phyloP scores from a whole-genome alignment of 2,797 vertebrate species.

The Furcifer pardalis region DNA sequence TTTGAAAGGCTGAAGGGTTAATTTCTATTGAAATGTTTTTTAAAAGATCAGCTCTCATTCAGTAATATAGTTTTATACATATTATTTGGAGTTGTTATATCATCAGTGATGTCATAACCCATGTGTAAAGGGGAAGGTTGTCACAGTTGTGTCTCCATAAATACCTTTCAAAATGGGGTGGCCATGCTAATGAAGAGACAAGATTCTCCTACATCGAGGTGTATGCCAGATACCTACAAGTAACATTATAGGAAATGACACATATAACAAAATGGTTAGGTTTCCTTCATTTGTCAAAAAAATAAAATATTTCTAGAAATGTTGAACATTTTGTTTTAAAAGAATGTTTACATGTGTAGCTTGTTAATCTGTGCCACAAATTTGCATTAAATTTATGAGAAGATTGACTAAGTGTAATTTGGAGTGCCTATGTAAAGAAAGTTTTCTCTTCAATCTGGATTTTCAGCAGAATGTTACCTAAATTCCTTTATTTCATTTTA shows the following conservation, averaged over 20 bases:
- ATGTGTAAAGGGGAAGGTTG: neutral
- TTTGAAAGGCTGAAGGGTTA: neutral
- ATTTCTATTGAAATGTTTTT: neutral
- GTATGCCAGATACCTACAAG: neutral
- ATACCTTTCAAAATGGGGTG: neutral
- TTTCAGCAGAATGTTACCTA: slow-evolving; percentile 18
- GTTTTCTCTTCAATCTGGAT: neutral
- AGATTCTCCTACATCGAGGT: neutral
- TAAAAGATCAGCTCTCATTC: neutral
- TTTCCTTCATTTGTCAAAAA: neutral
- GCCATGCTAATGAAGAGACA: neutral
- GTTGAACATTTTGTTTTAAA: neutral
- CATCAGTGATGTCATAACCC: too few species aligned
- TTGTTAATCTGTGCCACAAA: neutral
- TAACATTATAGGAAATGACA: too few species aligned
- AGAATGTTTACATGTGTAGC: too few species aligned
- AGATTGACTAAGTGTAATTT: neutral
- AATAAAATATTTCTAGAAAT: neutral
- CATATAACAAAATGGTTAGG: neutral
- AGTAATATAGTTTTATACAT: neutral
- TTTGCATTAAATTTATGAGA: fast-evolving
- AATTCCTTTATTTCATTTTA: slow-evolving; percentile 54
- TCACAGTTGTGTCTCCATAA: neutral
- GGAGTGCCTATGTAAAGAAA: neutral
- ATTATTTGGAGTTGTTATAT: too few species aligned